These are phyloP conservation scores for Myiotriccus ornatus DNA, from an alignment of 2,797 vertebrate genomes.

Conservation along the genomic window DNA sequence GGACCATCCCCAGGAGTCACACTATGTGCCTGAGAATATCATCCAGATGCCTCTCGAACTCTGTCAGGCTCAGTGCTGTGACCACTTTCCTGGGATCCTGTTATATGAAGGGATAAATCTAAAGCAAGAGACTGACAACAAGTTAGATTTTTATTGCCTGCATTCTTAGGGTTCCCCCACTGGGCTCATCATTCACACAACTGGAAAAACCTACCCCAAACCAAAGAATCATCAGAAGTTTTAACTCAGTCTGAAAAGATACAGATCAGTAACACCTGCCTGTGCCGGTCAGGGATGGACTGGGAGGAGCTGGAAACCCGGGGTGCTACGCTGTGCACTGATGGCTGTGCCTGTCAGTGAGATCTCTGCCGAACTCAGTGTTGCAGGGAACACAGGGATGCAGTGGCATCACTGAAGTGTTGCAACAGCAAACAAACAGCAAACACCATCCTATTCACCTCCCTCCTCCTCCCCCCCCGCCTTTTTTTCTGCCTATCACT, in stretches of 20 bases:
- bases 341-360: fast-evolving
- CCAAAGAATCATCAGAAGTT: neutral
- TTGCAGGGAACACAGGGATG: too few relatives aligned
- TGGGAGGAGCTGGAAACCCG: too few relatives aligned
- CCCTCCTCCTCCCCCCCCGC: fast-evolving
- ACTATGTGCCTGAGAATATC: neutral
- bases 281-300: too few relatives aligned
- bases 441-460: neutral
- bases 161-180: neutral
- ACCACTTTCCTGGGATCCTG: neutral
- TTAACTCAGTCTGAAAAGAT: neutral
- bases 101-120: neutral
- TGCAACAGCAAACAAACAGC: neutral
- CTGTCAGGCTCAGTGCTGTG: neutral
- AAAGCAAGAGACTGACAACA: neutral
- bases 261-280: too few relatives aligned
- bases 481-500: neutral
- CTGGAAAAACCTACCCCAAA: neutral
- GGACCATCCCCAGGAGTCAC: neutral
- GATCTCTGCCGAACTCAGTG: fast-evolving
- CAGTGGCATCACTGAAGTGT: fast-evolving
- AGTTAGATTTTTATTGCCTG: neutral
- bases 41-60: neutral
- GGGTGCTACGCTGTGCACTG: fast-evolving
- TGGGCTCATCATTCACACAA: neutral